Percentiles rank a stretch among this genome's conserved stretches.
These are phyloP conservation scores for Tichodroma muraria DNA, from an alignment of 2,113 vertebrate species.

Conservation along the genomic window DNA sequence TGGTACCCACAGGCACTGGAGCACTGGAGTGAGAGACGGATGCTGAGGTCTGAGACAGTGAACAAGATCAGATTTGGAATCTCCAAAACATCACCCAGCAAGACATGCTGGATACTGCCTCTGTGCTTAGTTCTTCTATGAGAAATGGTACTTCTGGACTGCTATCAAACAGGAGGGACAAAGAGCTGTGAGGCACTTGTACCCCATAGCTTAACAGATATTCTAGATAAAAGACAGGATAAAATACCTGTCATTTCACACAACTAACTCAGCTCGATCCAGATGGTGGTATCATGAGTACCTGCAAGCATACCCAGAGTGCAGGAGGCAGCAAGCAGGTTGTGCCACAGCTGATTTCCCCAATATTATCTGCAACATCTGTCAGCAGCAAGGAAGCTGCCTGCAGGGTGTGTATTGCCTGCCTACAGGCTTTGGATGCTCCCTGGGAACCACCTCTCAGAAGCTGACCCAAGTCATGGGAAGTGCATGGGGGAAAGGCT, in stretches of 20 bases:
- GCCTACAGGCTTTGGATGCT: background rate
- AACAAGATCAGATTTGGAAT: background rate
- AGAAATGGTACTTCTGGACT: background rate
- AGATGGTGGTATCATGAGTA: background rate
- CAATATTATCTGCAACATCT: background rate
- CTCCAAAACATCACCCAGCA: background rate
- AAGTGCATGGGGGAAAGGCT: background rate
- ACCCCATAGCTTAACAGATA: background rate
- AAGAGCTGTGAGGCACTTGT: background rate
- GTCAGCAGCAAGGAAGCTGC: background rate
- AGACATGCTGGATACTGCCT: background rate
- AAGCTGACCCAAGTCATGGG: background rate
- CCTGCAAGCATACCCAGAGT: background rate
- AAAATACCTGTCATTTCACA: background rate
- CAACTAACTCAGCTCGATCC: rapidly evolving
- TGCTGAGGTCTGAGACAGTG: background rate
- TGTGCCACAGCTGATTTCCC: background rate
- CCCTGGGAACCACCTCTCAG: background rate
- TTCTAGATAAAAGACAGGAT: background rate
- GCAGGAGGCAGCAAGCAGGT: background rate
- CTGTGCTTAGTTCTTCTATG: background rate
- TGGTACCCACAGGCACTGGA: background rate
- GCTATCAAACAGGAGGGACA: background rate
- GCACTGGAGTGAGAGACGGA: background rate
- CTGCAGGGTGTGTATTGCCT: rapidly evolving